Conservation (phyloP, 2,797 vertebrate genomes). For the Pelochelys cantorii region DNA sequence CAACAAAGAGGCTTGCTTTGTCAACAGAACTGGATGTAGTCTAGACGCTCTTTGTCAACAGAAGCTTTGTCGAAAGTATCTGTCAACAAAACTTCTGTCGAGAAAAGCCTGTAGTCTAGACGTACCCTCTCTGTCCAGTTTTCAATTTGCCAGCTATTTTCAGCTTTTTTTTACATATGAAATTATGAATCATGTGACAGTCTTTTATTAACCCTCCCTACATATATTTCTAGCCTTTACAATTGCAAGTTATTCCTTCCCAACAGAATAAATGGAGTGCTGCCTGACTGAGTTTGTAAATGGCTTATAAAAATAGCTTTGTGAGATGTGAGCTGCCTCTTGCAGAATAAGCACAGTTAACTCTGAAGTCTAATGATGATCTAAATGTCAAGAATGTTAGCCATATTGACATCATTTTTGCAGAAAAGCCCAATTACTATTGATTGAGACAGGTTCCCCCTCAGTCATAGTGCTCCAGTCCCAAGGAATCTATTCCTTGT, state of each 20-base stretch:
- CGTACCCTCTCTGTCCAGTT: not conserved
- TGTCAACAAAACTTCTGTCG: too few species aligned
- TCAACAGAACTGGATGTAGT: too few species aligned
- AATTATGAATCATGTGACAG: not conserved
- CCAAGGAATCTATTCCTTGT: not conserved
- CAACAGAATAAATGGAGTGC: not conserved
- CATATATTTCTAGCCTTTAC: not conserved
- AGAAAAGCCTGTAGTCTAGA: too few species aligned
- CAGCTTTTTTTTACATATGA: not conserved
- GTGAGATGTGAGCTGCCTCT: not conserved
- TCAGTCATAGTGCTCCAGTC: too few species aligned
- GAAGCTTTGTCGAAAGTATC: too few species aligned
- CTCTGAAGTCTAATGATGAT: fast-evolving
- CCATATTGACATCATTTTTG: not conserved
- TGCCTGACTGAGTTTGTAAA: not conserved
- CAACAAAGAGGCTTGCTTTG: too few species aligned
- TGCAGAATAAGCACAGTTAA: not conserved
- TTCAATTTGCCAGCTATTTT: not conserved
- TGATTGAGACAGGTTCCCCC: not conserved
- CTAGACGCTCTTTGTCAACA: too few species aligned
- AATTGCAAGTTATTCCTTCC: not conserved
- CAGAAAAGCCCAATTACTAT: not conserved
- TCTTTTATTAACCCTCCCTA: too few species aligned
- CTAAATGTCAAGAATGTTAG: not conserved
- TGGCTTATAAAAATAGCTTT: not conserved